Evolutionary conservation across 2,797 vertebrate species (phyloP).

Genomic region (Phyllotis vaccarum): DNA sequence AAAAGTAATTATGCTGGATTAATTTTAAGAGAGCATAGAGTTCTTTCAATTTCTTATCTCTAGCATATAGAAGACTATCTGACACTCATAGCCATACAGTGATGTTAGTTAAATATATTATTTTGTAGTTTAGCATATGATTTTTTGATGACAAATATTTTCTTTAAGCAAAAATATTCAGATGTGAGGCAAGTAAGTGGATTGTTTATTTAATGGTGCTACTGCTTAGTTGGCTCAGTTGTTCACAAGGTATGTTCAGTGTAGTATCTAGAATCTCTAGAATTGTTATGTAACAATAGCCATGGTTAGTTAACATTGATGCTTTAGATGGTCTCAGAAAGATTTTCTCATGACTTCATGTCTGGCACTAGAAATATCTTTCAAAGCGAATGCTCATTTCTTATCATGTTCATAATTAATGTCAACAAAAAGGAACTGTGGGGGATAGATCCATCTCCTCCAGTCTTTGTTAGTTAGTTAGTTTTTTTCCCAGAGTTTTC

Average conservation of each 20-base stretch:
- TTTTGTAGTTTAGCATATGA: not conserved
- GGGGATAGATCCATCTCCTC: no score
- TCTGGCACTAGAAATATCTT: not conserved
- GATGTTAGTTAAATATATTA: slow-evolving; percentile 7
- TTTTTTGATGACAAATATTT: slow-evolving; percentile 51
- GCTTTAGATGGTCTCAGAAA: not conserved
- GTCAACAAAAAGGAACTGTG: not conserved
- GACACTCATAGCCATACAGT: not conserved
- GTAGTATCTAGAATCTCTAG: not conserved
- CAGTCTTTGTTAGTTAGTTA: no score
- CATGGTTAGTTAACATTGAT: slow-evolving; percentile 11
- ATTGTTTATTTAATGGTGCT: not conserved
- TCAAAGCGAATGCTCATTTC: not conserved
- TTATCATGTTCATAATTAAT: not conserved
- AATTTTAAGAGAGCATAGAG: not conserved
- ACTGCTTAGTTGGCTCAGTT: not conserved
- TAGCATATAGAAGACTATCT: not conserved
- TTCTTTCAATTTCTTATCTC: not conserved
- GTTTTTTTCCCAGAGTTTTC: no score
- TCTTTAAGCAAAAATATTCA: not conserved
- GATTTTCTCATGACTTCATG: not conserved
- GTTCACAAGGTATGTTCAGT: not conserved
- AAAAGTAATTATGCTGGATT: not conserved
- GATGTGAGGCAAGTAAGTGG: not conserved
- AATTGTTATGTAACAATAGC: not conserved